Evolutionary conservation across 2,888 invertebrate genomes (phyloP), one percentile per base, ranked within the genome.

Genomic region (Zootermopsis nevadensis): DNA sequence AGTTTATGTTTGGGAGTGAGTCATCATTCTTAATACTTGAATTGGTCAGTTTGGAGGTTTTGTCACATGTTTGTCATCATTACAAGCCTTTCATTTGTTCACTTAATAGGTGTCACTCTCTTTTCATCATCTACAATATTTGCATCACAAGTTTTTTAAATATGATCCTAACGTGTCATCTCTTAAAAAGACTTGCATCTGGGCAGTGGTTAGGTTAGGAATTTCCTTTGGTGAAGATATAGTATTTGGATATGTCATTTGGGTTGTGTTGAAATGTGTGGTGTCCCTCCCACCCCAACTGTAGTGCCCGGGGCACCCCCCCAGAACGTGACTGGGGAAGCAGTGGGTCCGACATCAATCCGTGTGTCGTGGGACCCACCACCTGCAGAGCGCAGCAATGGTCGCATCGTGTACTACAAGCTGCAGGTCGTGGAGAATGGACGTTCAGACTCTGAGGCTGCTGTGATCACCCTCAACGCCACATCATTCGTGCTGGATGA

Each of bases 251-350:
- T 35, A 72, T 72, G 31, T 72, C 72, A 74, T 24, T 33, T 74
- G 74, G 74, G 74, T 38, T 79, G 66, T 79, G 33, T 55, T 79
- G 79, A 79, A 79, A 60, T 79, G 79, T 66, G 33, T 60, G 60
- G 60, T 79, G 60, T 79, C 79, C 79, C 79, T 79, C 79, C 79
- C 79, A 66, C 60, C 79, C 79, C 79, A 79, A 55, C 74, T 67
- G 77, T 92, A 99, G 99, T 98, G 92, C 99, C 99, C 89, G 97
- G 97, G 91, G 98, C 97, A 89, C 97, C 99, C 88, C 99, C 99
- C 89, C 95, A 95, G 93, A 97, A 98, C 92, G 97, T 99, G 91
- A 94, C 94, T 87, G 98, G 96, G 86, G 93, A 93, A 90, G 95
- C 98, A 87, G 93, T 95, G 89, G 96, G 96, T 90, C 96, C 98